Conservation (phyloP, 2,113 vertebrate genomes). For the Mus pahari region DNA sequence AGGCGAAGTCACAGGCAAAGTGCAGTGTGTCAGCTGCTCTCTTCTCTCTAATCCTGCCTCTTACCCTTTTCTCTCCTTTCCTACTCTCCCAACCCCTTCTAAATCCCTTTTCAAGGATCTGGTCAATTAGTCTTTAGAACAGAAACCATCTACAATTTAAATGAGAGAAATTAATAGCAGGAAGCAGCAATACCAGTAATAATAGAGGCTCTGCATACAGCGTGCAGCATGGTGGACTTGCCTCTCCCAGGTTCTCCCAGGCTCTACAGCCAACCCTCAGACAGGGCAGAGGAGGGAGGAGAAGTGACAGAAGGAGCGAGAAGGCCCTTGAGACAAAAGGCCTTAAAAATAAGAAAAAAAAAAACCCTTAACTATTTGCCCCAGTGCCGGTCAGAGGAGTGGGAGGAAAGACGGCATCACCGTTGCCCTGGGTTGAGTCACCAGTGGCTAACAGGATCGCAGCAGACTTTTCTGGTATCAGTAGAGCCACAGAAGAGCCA, state of each 20-base stretch:
- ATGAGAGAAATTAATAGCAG: constrained; percentile 40
- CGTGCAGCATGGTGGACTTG: background rate
- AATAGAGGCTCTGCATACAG: background rate
- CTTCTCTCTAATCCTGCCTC: background rate
- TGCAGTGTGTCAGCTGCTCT: fast-evolving
- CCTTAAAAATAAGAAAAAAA: background rate
- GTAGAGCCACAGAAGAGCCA: background rate
- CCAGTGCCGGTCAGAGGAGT: background rate
- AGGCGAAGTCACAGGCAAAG: background rate
- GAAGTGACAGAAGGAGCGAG: background rate
- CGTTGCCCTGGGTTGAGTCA: background rate
- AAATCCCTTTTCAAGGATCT: constrained; percentile 35
- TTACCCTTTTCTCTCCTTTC: background rate
- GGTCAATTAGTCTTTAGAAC: constrained; percentile 36
- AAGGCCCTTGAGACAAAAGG: constrained; percentile 33
- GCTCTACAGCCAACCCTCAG: background rate
- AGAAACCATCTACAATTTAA: constrained; percentile 57
- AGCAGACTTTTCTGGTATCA: background rate
- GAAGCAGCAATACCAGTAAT: constrained; percentile 32
- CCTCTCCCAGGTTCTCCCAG: background rate
- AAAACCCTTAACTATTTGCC: too few relatives aligned
- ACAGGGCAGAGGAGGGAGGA: too few relatives aligned
- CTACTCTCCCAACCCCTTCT: background rate
- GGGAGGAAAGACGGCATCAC: background rate
- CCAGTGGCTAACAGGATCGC: background rate